Conservation (phyloP, 2,888 invertebrate genomes). For the Cistogaster globosa region DNA sequence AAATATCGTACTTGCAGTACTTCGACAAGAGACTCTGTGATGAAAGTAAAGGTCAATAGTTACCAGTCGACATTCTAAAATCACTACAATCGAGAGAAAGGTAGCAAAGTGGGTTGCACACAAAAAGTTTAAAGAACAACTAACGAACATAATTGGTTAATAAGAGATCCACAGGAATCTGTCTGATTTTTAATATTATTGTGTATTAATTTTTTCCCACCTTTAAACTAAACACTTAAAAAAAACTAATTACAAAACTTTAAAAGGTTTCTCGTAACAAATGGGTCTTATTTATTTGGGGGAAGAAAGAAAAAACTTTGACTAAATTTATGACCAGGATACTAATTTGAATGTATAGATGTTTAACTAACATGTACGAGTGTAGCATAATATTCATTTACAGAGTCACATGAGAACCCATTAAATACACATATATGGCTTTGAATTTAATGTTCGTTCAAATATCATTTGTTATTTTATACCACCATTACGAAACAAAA, state of each 20-base stretch:
- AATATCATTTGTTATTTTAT: conserved; percentile 52
- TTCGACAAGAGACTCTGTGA: too few relatives aligned
- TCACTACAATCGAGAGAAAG: too few relatives aligned
- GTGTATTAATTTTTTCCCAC: too few relatives aligned
- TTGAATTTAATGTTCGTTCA: conserved; percentile 51
- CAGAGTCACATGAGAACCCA: conserved; percentile 42
- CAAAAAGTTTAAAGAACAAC: too few relatives aligned
- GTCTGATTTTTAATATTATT: background rate
- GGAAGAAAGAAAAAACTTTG: background rate
- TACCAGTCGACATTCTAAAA: too few relatives aligned
- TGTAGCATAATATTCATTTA: background rate
- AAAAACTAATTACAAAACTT: conserved; percentile 8
- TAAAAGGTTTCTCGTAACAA: conserved; percentile 30
- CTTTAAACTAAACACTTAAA: too few relatives aligned
- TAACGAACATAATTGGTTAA: too few relatives aligned
- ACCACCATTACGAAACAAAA: conserved; percentile 32
- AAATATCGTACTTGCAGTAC: too few relatives aligned
- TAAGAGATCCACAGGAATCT: too few relatives aligned
- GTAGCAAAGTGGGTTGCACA: too few relatives aligned
- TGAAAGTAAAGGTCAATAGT: too few relatives aligned
- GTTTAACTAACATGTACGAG: background rate
- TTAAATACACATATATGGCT: conserved; percentile 58
- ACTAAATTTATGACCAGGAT: conserved; percentile 31
- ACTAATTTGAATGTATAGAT: conserved; percentile 7
- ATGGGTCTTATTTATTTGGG: conserved; percentile 5